Percentiles rank a stretch among this genome's conserved stretches.
These are phyloP conservation scores for Masnerella sp. DNA, from an alignment of 2,888 invertebrate species.

Conservation along the genomic window DNA sequence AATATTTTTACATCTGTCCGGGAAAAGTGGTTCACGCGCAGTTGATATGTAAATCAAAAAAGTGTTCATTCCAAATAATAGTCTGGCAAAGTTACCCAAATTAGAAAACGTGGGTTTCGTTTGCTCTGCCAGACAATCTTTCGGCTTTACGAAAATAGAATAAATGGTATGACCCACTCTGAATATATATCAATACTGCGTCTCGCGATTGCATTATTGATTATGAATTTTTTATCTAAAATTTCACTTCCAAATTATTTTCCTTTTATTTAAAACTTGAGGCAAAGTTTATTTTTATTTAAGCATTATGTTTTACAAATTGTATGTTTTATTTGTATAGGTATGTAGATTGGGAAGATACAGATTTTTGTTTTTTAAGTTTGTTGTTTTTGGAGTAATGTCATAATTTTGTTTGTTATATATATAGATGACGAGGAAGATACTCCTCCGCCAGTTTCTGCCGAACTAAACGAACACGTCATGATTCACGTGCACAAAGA, in stretches of 20 bases:
- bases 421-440: slow-evolving; percentile 74
- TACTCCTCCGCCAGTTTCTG: slow-evolving; percentile 69
- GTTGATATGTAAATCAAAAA: slow-evolving; percentile 10
- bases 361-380: background rate
- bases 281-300: slow-evolving; percentile 1
- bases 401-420: slow-evolving; percentile 1
- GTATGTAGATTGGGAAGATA: no score
- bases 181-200: slow-evolving; percentile 68
- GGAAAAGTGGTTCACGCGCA: slow-evolving; percentile 32
- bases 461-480: slow-evolving; percentile 81
- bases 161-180: slow-evolving; percentile 69
- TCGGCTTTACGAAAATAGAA: slow-evolving; percentile 74
- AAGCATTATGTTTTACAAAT: no score
- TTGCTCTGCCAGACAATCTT: slow-evolving; percentile 69
- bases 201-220: slow-evolving; percentile 29
- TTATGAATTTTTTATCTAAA: slow-evolving; percentile 33
- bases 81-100: slow-evolving; percentile 66
- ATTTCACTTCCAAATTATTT: background rate
- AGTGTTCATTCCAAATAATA: slow-evolving; percentile 57
- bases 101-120: slow-evolving; percentile 69
- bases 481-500: slow-evolving; percentile 89
- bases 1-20: background rate
- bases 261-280: background rate
- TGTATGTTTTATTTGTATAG: no score
- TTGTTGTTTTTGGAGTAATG: no score